A percentile compares a stretch with the other conserved stretches of the same genome.
These are phyloP conservation scores for Tachyglossus aculeatus DNA, from an alignment of 2,797 vertebrate genomes.

Conservation along the genomic window DNA sequence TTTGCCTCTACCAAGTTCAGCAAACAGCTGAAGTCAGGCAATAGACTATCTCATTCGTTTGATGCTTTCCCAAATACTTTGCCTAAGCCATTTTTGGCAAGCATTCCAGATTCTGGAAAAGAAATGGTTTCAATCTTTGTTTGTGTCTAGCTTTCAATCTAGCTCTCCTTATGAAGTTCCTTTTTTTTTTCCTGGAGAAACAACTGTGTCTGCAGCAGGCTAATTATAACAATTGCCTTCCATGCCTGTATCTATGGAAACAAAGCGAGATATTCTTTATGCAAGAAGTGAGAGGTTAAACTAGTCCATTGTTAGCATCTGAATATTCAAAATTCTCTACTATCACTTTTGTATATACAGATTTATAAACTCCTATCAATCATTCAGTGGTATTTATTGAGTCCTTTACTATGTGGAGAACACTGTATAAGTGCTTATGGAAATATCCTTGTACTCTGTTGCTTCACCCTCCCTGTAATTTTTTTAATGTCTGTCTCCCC, in stretches of 20 bases:
- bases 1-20: too few species aligned
- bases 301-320: too few species aligned
- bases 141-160: not conserved
- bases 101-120: conserved; percentile 8
- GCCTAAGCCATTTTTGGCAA: not conserved
- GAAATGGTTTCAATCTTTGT: conserved; percentile 4
- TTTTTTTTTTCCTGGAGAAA: conserved; percentile 28
- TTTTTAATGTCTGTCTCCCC: too few species aligned
- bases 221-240: conserved; percentile 34
- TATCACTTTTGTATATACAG: too few species aligned
- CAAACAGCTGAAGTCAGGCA: not conserved
- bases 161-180: not conserved
- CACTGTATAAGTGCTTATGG: too few species aligned
- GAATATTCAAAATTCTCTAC: too few species aligned
- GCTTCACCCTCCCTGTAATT: too few species aligned
- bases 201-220: not conserved
- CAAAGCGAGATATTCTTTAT: conserved; percentile 19
- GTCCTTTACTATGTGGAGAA: too few species aligned
- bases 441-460: too few species aligned
- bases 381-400: too few species aligned
- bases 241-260: conserved; percentile 23
- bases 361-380: too few species aligned
- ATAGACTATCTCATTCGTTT: not conserved
- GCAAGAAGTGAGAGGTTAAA: conserved; percentile 28
- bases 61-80: not conserved